Percentiles rank a stretch among this genome's conserved stretches.
Evolutionary conservation across 2,113 vertebrate genomes (phyloP).

Genomic region (Nycticebus coucang): DNA sequence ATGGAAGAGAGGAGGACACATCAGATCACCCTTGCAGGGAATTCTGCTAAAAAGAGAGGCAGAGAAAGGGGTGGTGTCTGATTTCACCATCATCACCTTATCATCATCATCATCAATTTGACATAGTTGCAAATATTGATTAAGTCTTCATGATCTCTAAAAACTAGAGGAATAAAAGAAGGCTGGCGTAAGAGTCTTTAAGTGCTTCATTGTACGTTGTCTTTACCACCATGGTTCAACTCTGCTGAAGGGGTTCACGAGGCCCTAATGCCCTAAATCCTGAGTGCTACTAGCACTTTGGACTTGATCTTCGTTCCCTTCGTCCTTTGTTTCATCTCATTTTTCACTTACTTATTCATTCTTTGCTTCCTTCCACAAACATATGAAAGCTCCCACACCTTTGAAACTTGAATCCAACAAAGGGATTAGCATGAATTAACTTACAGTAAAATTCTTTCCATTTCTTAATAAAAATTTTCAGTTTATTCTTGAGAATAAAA

Average conservation of each 20-base stretch:
- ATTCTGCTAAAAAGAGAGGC: not conserved
- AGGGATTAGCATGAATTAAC: not conserved
- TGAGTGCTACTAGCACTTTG: not conserved
- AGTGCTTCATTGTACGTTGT: not conserved
- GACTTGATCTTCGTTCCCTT: not conserved
- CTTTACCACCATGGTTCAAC: accelerated
- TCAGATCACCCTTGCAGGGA: not conserved
- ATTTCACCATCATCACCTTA: not conserved
- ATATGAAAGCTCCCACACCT: not conserved
- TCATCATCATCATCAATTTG: not conserved
- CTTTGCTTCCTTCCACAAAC: not conserved
- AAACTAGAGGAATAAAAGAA: not conserved
- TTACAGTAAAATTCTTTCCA: not conserved
- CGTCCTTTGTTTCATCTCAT: not conserved
- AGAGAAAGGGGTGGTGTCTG: not conserved
- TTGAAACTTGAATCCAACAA: not conserved
- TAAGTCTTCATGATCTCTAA: not conserved
- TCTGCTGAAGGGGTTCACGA: too few relatives aligned
- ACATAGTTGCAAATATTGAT: not conserved
- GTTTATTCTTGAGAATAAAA: slow-evolving; percentile 8
- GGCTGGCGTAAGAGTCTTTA: not conserved
- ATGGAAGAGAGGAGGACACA: not conserved
- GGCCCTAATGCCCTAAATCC: not conserved
- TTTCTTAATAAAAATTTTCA: not conserved
- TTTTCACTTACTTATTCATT: not conserved